Percentiles rank a stretch among this genome's conserved stretches.
These are phyloP conservation scores for Scophthalmus maximus DNA, from an alignment of 2,113 vertebrate genomes.

Conservation along the genomic window DNA sequence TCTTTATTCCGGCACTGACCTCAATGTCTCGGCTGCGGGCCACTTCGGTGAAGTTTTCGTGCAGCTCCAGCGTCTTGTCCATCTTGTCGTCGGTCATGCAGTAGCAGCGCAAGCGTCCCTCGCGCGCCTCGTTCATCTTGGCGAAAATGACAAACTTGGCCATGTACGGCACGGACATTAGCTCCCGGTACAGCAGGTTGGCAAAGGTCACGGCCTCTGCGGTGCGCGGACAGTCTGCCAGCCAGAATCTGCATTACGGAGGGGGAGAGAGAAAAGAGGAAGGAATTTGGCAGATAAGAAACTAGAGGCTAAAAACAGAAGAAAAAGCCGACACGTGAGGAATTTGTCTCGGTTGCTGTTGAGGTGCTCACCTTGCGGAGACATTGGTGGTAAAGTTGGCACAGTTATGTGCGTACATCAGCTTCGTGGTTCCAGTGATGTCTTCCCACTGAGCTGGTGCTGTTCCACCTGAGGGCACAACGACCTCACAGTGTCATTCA, in stretches of 20 bases:
- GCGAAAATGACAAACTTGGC: slow-evolving; percentile 98
- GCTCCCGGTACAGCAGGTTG: slow-evolving; percentile 92
- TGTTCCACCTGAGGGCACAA: slow-evolving; percentile 88
- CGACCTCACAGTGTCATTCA: slow-evolving; percentile 35
- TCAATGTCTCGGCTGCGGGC: slow-evolving; percentile 97
- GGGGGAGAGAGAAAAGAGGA: neutral
- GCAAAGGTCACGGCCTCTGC: slow-evolving; percentile 95
- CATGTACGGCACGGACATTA: slow-evolving; percentile 95
- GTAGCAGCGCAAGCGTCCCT: slow-evolving; percentile 96
- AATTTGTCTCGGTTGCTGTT: neutral
- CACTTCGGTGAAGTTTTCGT: slow-evolving; percentile 96
- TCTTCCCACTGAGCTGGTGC: slow-evolving; percentile 98
- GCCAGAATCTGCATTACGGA: slow-evolving; percentile 89
- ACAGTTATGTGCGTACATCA: slow-evolving; percentile 92
- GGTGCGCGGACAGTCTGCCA: slow-evolving; percentile 95
- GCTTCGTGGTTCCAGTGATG: slow-evolving; percentile 97
- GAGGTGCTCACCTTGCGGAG: slow-evolving; percentile 90
- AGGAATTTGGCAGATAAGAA: neutral
- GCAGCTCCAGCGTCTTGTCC: slow-evolving; percentile 98
- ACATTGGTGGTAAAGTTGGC: slow-evolving; percentile 99
- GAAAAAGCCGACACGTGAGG: neutral
- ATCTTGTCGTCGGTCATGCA: slow-evolving; percentile 99
- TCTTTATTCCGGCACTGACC: slow-evolving; percentile 78
- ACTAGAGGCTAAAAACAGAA: neutral
- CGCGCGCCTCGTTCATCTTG: slow-evolving; percentile 94